phyloP scores from a whole-genome alignment of 2,113 vertebrate genomes.

The Phalacrocorax aristotelis region DNA sequence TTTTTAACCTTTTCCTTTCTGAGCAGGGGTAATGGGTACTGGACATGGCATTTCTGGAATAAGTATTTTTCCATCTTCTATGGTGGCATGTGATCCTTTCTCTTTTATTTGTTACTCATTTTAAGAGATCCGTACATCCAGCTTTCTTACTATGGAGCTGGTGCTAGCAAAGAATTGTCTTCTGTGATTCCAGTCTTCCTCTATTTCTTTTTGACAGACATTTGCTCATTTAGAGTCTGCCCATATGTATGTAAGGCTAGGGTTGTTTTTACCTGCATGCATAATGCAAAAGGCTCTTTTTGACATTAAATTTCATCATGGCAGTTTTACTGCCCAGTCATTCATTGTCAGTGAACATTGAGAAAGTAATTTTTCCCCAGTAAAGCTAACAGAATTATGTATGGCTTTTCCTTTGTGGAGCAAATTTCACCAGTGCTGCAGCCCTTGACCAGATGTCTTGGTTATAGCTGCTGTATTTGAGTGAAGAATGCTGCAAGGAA shows the following conservation, averaged over 20 bases:
- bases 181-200: background rate
- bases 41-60: background rate
- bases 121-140: background rate
- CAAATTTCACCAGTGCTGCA: background rate
- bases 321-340: constrained; percentile 1
- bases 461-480: background rate
- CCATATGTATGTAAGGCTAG: background rate
- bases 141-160: background rate
- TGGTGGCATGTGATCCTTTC: background rate
- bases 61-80: background rate
- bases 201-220: background rate
- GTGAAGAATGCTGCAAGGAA: constrained; percentile 13
- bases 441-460: constrained; percentile 47
- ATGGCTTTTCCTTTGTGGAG: background rate
- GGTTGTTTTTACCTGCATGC: background rate
- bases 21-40: background rate
- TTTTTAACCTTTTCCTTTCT: background rate
- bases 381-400: constrained; percentile 4
- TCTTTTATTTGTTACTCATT: background rate
- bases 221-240: background rate
- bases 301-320: background rate
- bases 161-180: background rate
- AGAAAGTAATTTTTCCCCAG: constrained; percentile 1
- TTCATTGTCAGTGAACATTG: background rate
- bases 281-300: constrained; percentile 8